phyloP scores from a whole-genome alignment of 2,888 invertebrate genomes.

The Silvanus unidentatus region DNA sequence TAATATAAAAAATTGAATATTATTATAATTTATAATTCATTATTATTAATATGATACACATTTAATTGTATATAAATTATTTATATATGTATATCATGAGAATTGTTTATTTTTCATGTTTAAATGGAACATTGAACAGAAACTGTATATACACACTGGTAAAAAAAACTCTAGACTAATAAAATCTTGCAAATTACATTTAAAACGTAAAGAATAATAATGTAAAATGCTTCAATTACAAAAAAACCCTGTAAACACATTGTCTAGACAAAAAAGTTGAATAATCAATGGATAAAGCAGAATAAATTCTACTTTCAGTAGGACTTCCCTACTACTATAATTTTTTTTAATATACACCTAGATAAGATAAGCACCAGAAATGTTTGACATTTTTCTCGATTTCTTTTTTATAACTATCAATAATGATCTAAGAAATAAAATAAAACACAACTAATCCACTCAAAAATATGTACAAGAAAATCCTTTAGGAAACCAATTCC shows the following conservation, averaged over 20 bases:
- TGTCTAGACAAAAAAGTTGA: neutral
- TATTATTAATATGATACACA: slow-evolving; percentile 12
- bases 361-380: slow-evolving; percentile 40
- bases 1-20: neutral
- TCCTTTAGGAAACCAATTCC: too few species aligned
- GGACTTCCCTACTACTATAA: neutral
- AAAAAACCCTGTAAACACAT: too few species aligned
- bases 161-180: too few species aligned
- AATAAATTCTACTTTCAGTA: neutral
- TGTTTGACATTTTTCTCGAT: slow-evolving; percentile 38
- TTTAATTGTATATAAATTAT: neutral
- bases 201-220: too few species aligned
- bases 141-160: too few species aligned
- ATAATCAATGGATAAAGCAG: neutral
- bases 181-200: too few species aligned
- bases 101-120: too few species aligned
- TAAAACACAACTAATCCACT: slow-evolving; percentile 21
- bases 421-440: neutral
- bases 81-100: too few species aligned
- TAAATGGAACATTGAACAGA: too few species aligned
- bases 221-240: too few species aligned
- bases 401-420: slow-evolving; percentile 1
- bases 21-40: neutral
- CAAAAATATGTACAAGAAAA: too few species aligned
- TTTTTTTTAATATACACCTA: slow-evolving; percentile 11